Base-by-base conservation (phyloP, 2,113 vertebrate genomes). In the Raja brachyura region DNA sequence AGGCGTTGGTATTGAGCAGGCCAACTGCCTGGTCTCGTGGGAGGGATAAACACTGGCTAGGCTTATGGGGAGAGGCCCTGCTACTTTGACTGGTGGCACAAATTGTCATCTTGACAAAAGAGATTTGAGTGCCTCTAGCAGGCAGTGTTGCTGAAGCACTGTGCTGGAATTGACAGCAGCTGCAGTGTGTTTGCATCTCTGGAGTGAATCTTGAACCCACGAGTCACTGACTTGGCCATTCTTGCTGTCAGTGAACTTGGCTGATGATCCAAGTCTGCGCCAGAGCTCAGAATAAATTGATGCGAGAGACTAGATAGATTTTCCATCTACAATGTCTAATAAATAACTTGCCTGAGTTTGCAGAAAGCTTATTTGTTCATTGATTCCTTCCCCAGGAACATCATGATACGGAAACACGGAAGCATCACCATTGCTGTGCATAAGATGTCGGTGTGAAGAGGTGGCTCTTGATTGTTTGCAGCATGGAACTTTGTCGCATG, bases 341-440 rank as follows among this genome's bases (percentile, higher is more conserved):
- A 13, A n/a, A 6, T 11, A 86, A 11, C 25, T 61, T 14, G 3
- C 11, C 39, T n/a, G 13, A 28, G 25, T 8, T 10, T 63, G 48
- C 90, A 93, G 33, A 56, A 6, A 73, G 14, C 25, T 63, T 7
- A 31, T 3, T 68, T 77, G 68, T 54, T 28, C 66, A 92, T 93
- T 76, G 20, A 56, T 90, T 90, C 83, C 0, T 93, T 95, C 74
- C 93, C 54, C 93, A 99, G 98, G 94, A 99, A 97, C 75, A 97
- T 99, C 93, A 96, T 99, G 96, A 97, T 99, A 96, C 98, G 98
- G 96, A 98, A 96, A 93, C 98, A 99, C 0, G 98, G 98, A 83
- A 96, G 96, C 95, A 97, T 99, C 96, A 99, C 98, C 0, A 96
- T 99, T 33, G 98, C 98, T 7, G 97, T 99, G 93, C 98, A 99